These are phyloP conservation scores for Pristionchus arcanus DNA, from an alignment of 2,888 invertebrate species.

Conservation along the genomic window DNA sequence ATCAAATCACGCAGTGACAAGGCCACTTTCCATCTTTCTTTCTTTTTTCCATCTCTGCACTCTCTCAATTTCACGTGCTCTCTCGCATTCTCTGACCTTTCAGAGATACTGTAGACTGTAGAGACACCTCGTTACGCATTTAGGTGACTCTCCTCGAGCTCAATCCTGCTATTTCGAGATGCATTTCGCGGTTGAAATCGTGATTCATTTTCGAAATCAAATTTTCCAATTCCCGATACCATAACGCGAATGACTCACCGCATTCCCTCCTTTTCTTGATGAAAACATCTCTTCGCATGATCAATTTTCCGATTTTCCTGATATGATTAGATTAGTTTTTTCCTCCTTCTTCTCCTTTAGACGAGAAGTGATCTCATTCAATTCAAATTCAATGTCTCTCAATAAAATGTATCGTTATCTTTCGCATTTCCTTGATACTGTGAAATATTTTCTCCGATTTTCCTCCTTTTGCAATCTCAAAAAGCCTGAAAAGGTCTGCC, in stretches of 20 bases:
- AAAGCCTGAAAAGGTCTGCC: neutral
- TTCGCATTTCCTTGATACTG: too few relatives aligned
- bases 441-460: too few relatives aligned
- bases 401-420: too few relatives aligned
- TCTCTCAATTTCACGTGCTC: neutral
- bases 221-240: neutral
- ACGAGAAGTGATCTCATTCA: too few relatives aligned
- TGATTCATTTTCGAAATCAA: neutral
- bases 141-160: neutral
- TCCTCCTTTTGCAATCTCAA: too few relatives aligned
- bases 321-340: neutral
- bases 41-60: neutral
- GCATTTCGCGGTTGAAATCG: neutral
- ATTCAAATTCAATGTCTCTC: too few relatives aligned
- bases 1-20: neutral
- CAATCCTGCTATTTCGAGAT: neutral
- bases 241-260: neutral
- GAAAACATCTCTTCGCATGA: neutral
- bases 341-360: neutral
- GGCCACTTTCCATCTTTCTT: constrained; percentile 12
- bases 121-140: neutral
- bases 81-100: neutral
- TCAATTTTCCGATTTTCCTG: neutral
- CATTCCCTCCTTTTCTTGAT: neutral
- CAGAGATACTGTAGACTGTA: neutral